Conservation (phyloP, 2,113 vertebrate species). For the Notothenia coriiceps region DNA sequence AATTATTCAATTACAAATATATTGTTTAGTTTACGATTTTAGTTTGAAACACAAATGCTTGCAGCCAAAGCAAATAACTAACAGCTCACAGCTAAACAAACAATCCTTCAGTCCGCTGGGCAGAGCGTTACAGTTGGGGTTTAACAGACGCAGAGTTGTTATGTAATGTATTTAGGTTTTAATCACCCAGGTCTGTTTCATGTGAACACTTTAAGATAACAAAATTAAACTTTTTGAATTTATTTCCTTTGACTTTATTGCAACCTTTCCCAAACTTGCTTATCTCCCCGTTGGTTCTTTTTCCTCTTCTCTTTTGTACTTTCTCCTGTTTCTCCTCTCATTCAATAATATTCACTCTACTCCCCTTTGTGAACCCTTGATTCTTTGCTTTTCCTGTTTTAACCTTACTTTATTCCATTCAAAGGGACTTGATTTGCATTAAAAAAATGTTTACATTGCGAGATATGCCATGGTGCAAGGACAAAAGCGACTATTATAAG, state of each 20-base stretch:
- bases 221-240: not conserved
- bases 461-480: too few relatives aligned
- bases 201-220: conserved; percentile 20
- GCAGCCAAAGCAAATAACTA: conserved; percentile 37
- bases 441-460: too few relatives aligned
- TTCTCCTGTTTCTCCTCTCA: not conserved
- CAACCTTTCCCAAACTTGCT: not conserved
- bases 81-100: conserved; percentile 58
- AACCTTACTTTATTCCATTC: not conserved
- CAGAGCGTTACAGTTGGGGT: conserved; percentile 31
- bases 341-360: not conserved
- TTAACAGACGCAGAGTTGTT: conserved; percentile 35
- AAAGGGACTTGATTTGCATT: too few relatives aligned
- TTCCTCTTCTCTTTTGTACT: not conserved
- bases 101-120: conserved; percentile 43
- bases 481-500: too few relatives aligned
- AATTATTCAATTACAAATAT: conserved; percentile 24
- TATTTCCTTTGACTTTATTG: not conserved
- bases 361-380: not conserved
- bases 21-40: conserved; percentile 30
- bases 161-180: conserved; percentile 36
- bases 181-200: conserved; percentile 5
- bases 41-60: conserved; percentile 24
- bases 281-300: not conserved
- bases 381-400: conserved; percentile 2